Evolutionary conservation across 2,888 invertebrate species (phyloP), one percentile per base, ranked within the genome.

Genomic region (Ernsta delagoae): DNA sequence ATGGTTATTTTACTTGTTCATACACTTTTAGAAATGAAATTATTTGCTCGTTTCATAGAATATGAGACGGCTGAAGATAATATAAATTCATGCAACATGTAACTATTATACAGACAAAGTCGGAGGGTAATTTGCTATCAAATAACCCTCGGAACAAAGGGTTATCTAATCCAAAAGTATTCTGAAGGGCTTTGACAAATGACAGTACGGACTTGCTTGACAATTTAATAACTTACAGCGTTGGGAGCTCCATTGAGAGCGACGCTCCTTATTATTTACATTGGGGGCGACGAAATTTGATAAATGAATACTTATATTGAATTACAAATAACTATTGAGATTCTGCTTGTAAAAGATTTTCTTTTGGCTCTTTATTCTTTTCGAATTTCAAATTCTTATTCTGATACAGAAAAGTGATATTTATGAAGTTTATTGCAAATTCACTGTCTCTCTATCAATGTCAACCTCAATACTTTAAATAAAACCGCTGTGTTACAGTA

Each of bases 141-240:
- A 54, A 65, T 59, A 48, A 34, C 50, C 34, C 63, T 70, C 70
- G 69, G 65, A 69, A 67, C 66, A 67, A 67, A 61, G 82, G 88
- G 88, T 83, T 85, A 83, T 79, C 78, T 78, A 80, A 80, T 80
- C 80, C 76, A 70, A 71, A 78, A 56, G 60, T 67, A 61, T 75
- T 82, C 79, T 73, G 81, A 83, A 79, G 81, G 80, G 71, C 73
- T 73, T 72, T 78, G 76, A 78, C 72, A 74, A 75, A 77, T 77
- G 74, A 72, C 73, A 73, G 70, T 74, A 67, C 71, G 71, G 72
- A 75, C 72, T 72, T 70, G 73, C 71, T 74, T 77, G 76, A 75
- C 78, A 73, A 71, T 70, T 69, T 75, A 71, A 71, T 73, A 72
- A 73, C 70, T 71, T 64, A 68, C 67, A 84, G 75, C 79, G 78